Evolutionary conservation across 2,888 invertebrate genomes (phyloP), one percentile per base, ranked within the genome.

Genomic region (Cephus rjabovi): DNA sequence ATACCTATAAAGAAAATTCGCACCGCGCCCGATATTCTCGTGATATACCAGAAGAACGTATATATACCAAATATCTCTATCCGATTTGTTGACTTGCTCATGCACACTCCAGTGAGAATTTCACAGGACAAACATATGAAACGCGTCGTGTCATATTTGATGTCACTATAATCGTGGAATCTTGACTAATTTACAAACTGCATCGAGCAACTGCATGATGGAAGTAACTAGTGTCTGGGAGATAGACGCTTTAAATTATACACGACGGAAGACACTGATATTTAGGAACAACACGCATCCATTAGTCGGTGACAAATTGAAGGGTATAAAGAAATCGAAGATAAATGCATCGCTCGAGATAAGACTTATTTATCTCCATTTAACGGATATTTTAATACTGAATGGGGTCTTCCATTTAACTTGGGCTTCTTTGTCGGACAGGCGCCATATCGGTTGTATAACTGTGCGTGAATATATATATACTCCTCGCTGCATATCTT

Each of bases 401-500:
- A 34, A 15, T 71, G 31, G 31, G 34, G 1, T 56, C 56, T 56
- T 23, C 56, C 56, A 56, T 56, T 56, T 56, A 56, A 56, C 23
- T 56, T 56, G 56, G 9, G 9, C 23, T 56, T 56, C 56, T 56
- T 56, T 56, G 56, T 6, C 56, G 56, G 56, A 9, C 56, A 56
- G 9, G 56, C 56, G 56, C 56, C 15, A 56, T 56, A 56, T 56
- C 56, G 56, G 56, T 56, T 56, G 56, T 56, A 9, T 56, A 56
- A 56, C 56, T 2, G 23, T 56, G 23, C 56, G 56, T 56, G 23
- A 56, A 56, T 56, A 6, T 56, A 2, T 56, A 9, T 56, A 0
- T 56, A 23, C 56, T 56, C 23, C 71, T 23, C 71, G 31, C 79
- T 78, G 82, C 84, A 82, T 86, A 85, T 85, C 85, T 84, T 86